Percentiles rank a stretch among this genome's conserved stretches.
These are phyloP conservation scores for Panopea generosa DNA, from an alignment of 2,888 invertebrate genomes.

Conservation along the genomic window DNA sequence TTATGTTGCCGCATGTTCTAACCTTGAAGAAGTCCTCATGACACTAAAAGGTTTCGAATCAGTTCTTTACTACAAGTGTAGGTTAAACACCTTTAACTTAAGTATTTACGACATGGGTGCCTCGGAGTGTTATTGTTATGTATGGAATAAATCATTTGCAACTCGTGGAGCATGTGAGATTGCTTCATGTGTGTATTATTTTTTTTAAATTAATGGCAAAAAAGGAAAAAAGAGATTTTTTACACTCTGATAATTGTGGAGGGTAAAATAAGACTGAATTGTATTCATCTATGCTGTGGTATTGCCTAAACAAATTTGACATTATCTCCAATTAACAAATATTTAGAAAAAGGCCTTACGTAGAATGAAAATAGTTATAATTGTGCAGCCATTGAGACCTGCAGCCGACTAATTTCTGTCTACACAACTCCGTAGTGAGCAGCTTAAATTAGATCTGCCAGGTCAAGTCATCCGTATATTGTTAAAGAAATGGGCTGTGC, in stretches of 20 bases:
- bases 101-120: constrained; percentile 37
- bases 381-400: too few species aligned
- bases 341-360: too few species aligned
- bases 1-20: constrained; percentile 34
- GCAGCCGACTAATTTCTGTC: too few species aligned
- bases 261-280: background rate
- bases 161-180: constrained; percentile 44
- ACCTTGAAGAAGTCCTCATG: constrained; percentile 37
- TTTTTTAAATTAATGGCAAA: constrained; percentile 15
- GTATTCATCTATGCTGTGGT: constrained; percentile 44
- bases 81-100: constrained; percentile 39
- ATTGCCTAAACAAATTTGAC: constrained; percentile 33
- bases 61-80: constrained; percentile 41
- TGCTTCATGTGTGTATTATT: constrained; percentile 38
- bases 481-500: too few species aligned
- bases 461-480: too few species aligned
- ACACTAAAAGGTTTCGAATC: constrained; percentile 50
- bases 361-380: too few species aligned
- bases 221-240: constrained; percentile 33
- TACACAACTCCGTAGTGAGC: too few species aligned
- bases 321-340: too few species aligned
- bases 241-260: too few species aligned
- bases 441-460: too few species aligned
- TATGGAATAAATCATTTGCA: constrained; percentile 48
- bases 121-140: constrained; percentile 23